These are phyloP conservation scores for Ornithorhynchus anatinus DNA, from an alignment of 2,113 vertebrate genomes.

Conservation along the genomic window DNA sequence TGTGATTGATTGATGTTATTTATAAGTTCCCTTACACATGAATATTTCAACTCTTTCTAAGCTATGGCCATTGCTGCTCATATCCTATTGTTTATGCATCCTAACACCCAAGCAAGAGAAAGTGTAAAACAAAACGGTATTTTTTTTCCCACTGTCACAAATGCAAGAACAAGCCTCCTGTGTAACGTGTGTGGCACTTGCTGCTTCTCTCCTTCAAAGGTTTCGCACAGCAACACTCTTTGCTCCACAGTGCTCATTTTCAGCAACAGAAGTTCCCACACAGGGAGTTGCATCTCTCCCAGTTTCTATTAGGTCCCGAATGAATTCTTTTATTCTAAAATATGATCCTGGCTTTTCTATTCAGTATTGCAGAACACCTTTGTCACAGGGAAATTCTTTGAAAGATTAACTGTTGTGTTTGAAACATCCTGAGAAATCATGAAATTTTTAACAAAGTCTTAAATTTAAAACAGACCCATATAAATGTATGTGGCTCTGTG, in stretches of 20 bases:
- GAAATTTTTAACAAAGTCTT: slow-evolving; percentile 39
- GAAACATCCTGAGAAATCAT: slow-evolving; percentile 34
- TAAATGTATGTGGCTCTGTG: neutral
- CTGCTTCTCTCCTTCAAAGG: slow-evolving; percentile 28
- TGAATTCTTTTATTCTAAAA: slow-evolving; percentile 40
- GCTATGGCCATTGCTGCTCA: no score
- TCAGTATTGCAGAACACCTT: neutral
- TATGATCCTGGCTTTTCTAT: neutral
- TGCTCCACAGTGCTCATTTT: slow-evolving; percentile 27
- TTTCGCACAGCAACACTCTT: neutral
- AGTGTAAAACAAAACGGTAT: no score
- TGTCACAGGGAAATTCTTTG: slow-evolving; percentile 27
- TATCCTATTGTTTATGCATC: no score
- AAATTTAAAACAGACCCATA: slow-evolving; percentile 46
- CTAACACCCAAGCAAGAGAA: no score
- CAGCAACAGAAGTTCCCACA: slow-evolving; percentile 43
- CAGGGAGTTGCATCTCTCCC: slow-evolving; percentile 33
- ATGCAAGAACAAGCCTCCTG: no score
- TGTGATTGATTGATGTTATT: no score
- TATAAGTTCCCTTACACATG: no score
- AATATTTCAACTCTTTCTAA: no score
- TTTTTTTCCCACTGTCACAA: no score
- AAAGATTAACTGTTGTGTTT: slow-evolving; percentile 37
- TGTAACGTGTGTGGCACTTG: no score
- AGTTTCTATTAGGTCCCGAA: slow-evolving; percentile 40